Base-by-base conservation (phyloP, 2,888 invertebrate species). In the Hanleya hanleyi region DNA sequence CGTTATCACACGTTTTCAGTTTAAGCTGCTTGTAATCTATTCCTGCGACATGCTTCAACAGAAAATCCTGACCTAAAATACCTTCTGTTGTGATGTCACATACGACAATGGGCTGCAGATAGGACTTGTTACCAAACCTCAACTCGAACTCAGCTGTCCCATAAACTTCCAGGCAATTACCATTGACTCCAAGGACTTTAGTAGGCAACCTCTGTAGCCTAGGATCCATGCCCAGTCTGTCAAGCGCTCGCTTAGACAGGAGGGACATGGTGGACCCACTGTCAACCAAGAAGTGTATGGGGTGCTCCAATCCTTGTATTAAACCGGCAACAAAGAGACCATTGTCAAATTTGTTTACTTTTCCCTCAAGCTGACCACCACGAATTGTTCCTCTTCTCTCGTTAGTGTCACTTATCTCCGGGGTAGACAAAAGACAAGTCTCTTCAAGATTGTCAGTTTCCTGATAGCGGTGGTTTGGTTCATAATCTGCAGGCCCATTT, bases 231-330 rank as follows among this genome's bases (percentile, higher is more conserved):
- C 15, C 35, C 12, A 64, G 29, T 64, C 35, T 35, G n/a, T 18
- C 29, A 64, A 33, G 35, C 15, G 22, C 29, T 18, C 22, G 32
- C 3, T 32, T 5, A 1, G 41, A 36, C 18, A 36, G n/a, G 12
- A 66, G n/a, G n/a, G 66, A 38, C 26, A 38, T 36, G 12, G 66
- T 38, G 3, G 66, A 66, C 26, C 66, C 66, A 38, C 66, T 66
- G 9, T 66, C 66, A 37, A 66, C 38, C 4, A 66, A 38, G 12
- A 66, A 38, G 18, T 12, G n/a, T 41, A 26, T 41, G n/a, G n/a
- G 37, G 12, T 22, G 7, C 22, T 51, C 51, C 22, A 38, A 9
- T 3, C 38, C 66, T 22, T 66, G 22, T n/a, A 66, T 66, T 26
- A n/a, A 22, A 0, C 38, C 37, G 22, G 66, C 7, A n/a, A 38